Conservation (phyloP, 2,113 vertebrate species). For the Bettongia penicillata region DNA sequence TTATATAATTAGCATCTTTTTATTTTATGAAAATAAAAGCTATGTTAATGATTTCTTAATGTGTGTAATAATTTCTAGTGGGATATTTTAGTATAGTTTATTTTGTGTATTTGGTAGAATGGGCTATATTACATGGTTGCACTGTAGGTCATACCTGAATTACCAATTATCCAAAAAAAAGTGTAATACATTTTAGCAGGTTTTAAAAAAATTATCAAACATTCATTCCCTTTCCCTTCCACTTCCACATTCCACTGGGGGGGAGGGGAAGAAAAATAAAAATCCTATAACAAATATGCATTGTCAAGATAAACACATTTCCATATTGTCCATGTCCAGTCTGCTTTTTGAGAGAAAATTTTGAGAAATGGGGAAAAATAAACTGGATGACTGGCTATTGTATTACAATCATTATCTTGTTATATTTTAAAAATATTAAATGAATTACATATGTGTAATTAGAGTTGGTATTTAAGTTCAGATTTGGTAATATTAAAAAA, state of each 20-base stretch:
- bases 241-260: not conserved
- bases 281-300: not conserved
- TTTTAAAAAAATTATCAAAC: not conserved
- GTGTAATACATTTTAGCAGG: not conserved
- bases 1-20: not conserved
- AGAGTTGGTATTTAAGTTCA: constrained; percentile 79
- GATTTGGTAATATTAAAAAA: constrained; percentile 72
- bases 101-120: not conserved
- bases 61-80: not conserved
- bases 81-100: not conserved
- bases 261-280: not conserved
- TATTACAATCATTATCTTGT: constrained; percentile 84
- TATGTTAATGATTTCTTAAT: not conserved
- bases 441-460: constrained; percentile 80
- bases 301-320: not conserved
- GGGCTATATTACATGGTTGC: not conserved
- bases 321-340: not conserved
- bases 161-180: not conserved
- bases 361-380: constrained; percentile 55
- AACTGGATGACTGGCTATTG: constrained; percentile 86
- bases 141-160: not conserved
- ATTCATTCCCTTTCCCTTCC: not conserved
- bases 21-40: not conserved
- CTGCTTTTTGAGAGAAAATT: constrained; percentile 34
- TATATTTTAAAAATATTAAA: constrained; percentile 77